Evolutionary conservation across 2,113 vertebrate species (phyloP).

Genomic region (Rostratula benghalensis): DNA sequence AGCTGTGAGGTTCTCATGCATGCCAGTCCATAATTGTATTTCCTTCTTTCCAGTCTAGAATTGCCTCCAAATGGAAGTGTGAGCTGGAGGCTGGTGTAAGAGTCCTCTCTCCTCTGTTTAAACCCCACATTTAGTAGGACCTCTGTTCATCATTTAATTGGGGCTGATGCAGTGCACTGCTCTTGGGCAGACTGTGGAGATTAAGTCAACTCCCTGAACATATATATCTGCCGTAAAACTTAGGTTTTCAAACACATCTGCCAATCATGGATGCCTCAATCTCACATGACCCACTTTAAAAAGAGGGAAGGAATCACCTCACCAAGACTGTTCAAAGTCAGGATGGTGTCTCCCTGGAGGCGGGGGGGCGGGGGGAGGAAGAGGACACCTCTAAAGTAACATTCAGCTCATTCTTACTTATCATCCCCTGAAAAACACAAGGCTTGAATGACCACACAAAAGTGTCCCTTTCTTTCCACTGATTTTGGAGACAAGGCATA

Average conservation of each 20-base stretch:
- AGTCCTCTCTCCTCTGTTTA: background rate
- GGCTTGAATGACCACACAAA: background rate
- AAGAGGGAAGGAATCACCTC: background rate
- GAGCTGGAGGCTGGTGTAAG: background rate
- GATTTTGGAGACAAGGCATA: background rate
- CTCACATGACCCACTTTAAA: background rate
- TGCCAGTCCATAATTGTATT: background rate
- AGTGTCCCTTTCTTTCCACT: background rate
- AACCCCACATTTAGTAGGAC: background rate
- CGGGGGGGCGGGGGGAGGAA: background rate
- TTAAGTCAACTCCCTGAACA: background rate
- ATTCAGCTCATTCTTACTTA: background rate
- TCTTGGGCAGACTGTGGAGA: background rate
- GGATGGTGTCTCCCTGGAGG: background rate
- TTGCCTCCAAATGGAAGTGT: background rate
- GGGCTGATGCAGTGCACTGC: background rate
- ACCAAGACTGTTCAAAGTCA: background rate
- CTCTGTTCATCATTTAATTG: background rate
- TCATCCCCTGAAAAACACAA: background rate
- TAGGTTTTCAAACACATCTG: background rate
- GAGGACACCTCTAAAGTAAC: background rate
- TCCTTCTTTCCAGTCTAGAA: background rate
- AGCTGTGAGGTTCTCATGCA: constrained; percentile 2
- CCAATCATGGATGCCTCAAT: background rate
- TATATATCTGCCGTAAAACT: background rate